Evolutionary conservation across 2,888 invertebrate genomes (phyloP).

Genomic region (Aporophyla nigra): DNA sequence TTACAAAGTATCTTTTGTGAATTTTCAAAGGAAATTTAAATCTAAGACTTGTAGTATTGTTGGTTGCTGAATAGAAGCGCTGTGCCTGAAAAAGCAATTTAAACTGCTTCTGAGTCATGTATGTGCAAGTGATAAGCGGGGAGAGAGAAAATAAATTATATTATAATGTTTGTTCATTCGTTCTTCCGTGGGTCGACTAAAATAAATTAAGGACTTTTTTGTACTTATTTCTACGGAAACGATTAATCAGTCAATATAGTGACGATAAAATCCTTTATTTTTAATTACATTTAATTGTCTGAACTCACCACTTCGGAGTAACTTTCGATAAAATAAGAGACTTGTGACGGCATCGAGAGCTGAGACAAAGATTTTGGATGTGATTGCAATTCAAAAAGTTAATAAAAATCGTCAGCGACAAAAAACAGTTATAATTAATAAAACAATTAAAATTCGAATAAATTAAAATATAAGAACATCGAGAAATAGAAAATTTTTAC

Average conservation of each 20-base stretch:
- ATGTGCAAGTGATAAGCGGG: constrained; percentile 67
- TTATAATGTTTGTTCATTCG: no score
- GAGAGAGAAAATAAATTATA: constrained; percentile 29
- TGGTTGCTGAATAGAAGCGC: constrained; percentile 82
- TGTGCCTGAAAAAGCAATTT: constrained; percentile 90
- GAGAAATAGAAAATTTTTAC: background rate
- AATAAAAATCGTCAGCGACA: no score
- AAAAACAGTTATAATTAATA: background rate
- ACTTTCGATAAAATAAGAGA: background rate
- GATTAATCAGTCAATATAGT: no score
- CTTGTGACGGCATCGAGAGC: no score
- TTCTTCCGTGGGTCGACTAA: background rate
- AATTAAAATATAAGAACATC: background rate
- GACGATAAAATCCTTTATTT: background rate
- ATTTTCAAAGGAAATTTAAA: constrained; percentile 77
- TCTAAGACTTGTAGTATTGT: constrained; percentile 84
- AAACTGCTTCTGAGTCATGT: constrained; percentile 82
- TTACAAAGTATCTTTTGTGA: constrained; percentile 63
- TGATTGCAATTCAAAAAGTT: no score
- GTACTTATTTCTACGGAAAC: background rate
- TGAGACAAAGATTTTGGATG: no score
- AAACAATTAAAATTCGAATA: background rate
- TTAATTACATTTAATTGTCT: no score
- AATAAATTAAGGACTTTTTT: background rate
- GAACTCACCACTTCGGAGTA: background rate